Evolutionary conservation across 2,888 invertebrate species (phyloP), one percentile per base, ranked within the genome.

Genomic region (Drosophila nr. fundita): DNA sequence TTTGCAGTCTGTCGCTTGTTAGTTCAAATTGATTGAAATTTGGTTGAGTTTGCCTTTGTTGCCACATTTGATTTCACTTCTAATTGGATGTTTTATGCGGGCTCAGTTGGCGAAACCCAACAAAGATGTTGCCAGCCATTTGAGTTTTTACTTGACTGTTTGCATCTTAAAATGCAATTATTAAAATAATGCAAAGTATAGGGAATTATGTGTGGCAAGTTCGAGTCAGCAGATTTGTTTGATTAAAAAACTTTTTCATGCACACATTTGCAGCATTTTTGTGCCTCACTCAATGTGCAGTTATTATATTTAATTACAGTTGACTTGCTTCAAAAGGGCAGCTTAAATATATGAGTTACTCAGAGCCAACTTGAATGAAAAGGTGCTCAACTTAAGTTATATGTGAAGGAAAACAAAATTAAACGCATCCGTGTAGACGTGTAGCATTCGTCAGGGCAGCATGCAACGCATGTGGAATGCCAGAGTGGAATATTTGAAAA

Each of bases 1-100:
- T 63, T 82, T 69, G 66, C 73, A 82, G 86, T 89, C 89, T 79
- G 82, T 80, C 82, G 82, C 84, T 87, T 82, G 85, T 89, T 85
- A 80, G 82, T 45, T 32, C 66, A 83, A 85, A 85, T 89, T 87
- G 85, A 84, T 87, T 89, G 85, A 83, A 89, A 89, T 89, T 85
- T 69, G 82, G 71, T 76, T 85, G 68, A 55, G 83, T 63, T 60
- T 77, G 34, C 61, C 67, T 77, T 80, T 77, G 77, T 73, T 58
- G 69, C 34, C 68, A 60, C 58, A 72, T 80, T 80, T 59, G 63
- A 80, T 76, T 76, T 57, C 63, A 48, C 53, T 63, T 60, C 57
- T 61, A 70, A 80, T 63, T 80, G 72, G n/a, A 61, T 48, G 29
- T 42, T 52, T 42, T 27, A 79, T 78, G 71, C 76, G 80, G 77